Base-by-base conservation (phyloP, 2,113 vertebrate genomes). In the Cacatua alba region DNA sequence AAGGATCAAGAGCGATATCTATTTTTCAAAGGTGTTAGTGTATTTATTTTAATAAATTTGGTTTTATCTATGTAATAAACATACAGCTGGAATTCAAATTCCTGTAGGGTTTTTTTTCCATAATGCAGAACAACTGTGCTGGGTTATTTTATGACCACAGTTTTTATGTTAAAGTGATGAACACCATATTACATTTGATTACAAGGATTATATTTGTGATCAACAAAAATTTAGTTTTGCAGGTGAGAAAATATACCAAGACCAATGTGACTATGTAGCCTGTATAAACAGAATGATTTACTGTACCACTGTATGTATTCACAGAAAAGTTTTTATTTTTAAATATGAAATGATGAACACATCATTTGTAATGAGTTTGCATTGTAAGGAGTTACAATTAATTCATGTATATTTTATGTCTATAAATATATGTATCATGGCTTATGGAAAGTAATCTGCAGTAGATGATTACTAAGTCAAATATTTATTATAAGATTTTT, bases 91-190 rank as follows among this genome's bases (percentile, higher is more conserved):
- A 63, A 79, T 74, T 92, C 59, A 63, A 69, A 74, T 79, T 29
- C 1, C 17, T 46, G 19, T 17, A 57, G 10, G 1, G 1, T 0
- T 13, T 39, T 55, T 57, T 83, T 51, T n/a, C 26, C 26, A 17
- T 41, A 79, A 52, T 10, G 10, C 43, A 82, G 65, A 89, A 18
- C 9, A 77, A 26, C 7, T 20, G 5, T 43, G 25, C 37, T 77
- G 57, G 3, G 6, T 39, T 85, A 63, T 82, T 69, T 86, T 23
- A 24, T 69, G 43, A 77, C 18, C 11, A 12, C 11, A 37, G 3
- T 53, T 75, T 89, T 82, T 63, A 68, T 18, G 33, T 35, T 20
- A 16, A 25, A 75, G 19, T 75, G 24, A 43, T 37, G 43, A 70
- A 41, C 10, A 35, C 9, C 9, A 31, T 44, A 25, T 46, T 55